Conservation (phyloP, 2,888 invertebrate species). For the Dryobotodes eremita region DNA sequence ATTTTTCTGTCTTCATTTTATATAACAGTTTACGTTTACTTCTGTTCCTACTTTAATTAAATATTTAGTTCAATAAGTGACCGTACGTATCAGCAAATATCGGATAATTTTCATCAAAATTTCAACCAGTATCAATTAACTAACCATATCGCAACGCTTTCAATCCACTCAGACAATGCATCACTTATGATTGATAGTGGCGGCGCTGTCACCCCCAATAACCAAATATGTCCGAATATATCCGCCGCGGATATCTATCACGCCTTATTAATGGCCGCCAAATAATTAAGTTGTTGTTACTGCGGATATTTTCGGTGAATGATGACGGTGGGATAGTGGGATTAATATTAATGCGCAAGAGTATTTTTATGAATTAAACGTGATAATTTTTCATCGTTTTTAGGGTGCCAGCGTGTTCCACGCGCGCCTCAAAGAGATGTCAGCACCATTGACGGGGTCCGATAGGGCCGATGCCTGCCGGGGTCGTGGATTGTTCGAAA, state of each 20-base stretch:
- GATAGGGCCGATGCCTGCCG: too few relatives aligned
- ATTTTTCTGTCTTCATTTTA: too few relatives aligned
- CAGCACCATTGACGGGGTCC: too few relatives aligned
- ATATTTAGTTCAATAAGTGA: background rate
- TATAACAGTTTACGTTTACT: background rate
- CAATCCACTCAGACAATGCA: constrained; percentile 17
- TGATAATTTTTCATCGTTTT: background rate
- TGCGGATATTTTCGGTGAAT: constrained; percentile 18
- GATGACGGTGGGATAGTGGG: background rate
- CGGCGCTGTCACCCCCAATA: constrained; percentile 42
- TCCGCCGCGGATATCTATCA: constrained; percentile 50
- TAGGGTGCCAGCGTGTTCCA: background rate
- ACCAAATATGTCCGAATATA: constrained; percentile 16
- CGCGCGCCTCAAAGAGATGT: too few relatives aligned
- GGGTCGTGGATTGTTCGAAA: too few relatives aligned
- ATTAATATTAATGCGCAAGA: background rate
- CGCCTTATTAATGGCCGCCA: constrained; percentile 35
- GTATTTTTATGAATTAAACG: background rate
- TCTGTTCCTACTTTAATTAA: background rate
- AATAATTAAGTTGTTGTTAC: constrained; percentile 32
- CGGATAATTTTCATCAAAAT: background rate
- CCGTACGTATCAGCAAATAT: too few relatives aligned
- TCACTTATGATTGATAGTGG: constrained; percentile 35
- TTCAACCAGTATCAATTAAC: background rate
- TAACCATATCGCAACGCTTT: background rate